A percentile compares a stretch with the other conserved stretches of the same genome.
Conservation (phyloP, 2,797 vertebrate species). For the Rallus crepitans region DNA sequence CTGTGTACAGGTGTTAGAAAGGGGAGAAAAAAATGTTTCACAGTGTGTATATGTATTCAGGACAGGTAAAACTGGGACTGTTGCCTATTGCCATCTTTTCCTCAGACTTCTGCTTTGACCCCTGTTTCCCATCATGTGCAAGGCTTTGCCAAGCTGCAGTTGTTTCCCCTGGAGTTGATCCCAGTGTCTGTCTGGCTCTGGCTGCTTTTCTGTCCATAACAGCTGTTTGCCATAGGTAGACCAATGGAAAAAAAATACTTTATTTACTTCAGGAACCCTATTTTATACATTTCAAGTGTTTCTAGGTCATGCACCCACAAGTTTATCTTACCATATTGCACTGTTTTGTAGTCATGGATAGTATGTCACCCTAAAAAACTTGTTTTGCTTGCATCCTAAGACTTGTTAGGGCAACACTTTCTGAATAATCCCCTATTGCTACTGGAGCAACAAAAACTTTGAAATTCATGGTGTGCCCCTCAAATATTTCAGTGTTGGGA, state of each 20-base stretch:
- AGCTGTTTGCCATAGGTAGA: neutral
- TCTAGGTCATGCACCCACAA: neutral
- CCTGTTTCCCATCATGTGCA: neutral
- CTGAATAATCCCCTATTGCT: neutral
- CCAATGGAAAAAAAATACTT: neutral
- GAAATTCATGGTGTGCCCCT: neutral
- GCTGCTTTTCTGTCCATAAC: neutral
- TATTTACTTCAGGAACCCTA: accelerated
- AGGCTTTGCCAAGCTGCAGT: neutral
- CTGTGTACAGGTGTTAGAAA: accelerated
- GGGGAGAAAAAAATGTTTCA: neutral
- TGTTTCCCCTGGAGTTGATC: neutral
- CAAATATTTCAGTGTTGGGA: neutral
- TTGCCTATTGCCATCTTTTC: neutral
- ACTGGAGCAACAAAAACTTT: neutral
- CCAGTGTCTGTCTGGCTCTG: accelerated
- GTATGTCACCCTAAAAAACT: neutral
- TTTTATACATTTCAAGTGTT: neutral
- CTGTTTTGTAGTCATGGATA: neutral
- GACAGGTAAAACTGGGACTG: neutral
- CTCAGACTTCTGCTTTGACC: neutral
- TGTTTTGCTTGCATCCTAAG: neutral
- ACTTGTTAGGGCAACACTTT: neutral
- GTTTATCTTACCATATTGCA: neutral
- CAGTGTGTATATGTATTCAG: neutral